Base-by-base conservation (phyloP, 2,888 invertebrate genomes). In the Choreutis nemorana region DNA sequence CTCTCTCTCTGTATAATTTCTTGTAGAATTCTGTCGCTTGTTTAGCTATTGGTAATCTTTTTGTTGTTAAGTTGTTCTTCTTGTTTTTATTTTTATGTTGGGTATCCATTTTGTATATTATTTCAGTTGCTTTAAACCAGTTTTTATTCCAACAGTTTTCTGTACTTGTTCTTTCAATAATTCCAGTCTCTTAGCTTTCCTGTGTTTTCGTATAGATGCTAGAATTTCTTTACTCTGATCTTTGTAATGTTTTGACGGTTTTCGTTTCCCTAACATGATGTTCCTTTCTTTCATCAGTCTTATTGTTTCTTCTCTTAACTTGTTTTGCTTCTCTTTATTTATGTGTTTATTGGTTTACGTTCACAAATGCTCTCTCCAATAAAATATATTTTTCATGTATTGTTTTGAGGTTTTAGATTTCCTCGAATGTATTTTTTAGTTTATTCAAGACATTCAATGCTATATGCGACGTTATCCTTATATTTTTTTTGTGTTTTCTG, bases 1-100 rank as follows among this genome's bases (percentile, higher is more conserved):
- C 4, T 27, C 2, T 27, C 2, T 22, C n/a, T 5, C 13, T 11
- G n/a, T 33, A 29, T 18, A 29, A 4, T 8, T 26, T 21, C 7
- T 10, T 14, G 10, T 26, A 26, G 11, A 16, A 26, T 7, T 29
- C 10, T 12, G 23, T 30, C 5, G 27, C 26, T 12, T 3, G 14
- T 22, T 29, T 10, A 5, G n/a, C n/a, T n/a, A 6, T 18, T 18
- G 18, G 8, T 8, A 6, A 6, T 18, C 18, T 18, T 18, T 18
- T 18, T 8, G 5, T 5, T 18, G 8, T 18, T 18, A 8, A 6
- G 18, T 18, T 18, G 5, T 5, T 18, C 18, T 18, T 18, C 8
- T 6, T 8, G 8, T 18, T 18, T 18, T 18, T 6, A 8, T 18
- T 18, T 8, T 18, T n/a, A n/a, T n/a, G n/a, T n/a, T n/a, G n/a